Conservation (phyloP, 2,113 vertebrate species). For the Lepus americanus region DNA sequence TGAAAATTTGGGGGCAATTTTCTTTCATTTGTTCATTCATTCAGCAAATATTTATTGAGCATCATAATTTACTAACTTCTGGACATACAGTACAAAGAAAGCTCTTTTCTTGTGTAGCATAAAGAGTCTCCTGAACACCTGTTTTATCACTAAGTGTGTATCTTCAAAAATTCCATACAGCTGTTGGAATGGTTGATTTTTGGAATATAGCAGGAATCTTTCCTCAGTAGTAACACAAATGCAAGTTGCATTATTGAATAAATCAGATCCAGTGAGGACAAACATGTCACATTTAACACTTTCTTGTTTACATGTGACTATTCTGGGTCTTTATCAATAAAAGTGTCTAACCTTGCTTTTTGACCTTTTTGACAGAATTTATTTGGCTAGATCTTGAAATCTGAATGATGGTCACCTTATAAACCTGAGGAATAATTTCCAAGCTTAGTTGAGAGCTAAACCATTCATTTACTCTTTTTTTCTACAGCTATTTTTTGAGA, state of each 20-base stretch:
- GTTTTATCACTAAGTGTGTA: background rate
- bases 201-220: background rate
- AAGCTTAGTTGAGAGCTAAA: background rate
- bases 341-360: constrained; percentile 1
- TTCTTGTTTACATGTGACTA: constrained; percentile 13
- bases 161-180: background rate
- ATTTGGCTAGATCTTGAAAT: constrained; percentile 17
- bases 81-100: background rate
- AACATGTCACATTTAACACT: background rate
- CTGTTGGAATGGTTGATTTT: background rate
- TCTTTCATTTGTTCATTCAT: background rate
- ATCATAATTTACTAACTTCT: background rate
- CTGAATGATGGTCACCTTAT: background rate
- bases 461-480: background rate
- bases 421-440: background rate
- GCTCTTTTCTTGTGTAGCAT: background rate
- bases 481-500: constrained; percentile 36
- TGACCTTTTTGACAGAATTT: background rate
- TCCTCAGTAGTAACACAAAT: background rate
- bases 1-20: background rate
- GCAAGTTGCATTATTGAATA: background rate
- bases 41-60: background rate
- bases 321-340: constrained; percentile 1
- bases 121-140: background rate
- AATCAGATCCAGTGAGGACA: background rate